These are phyloP conservation scores for Caenorhabditis imperialis DNA, from an alignment of 2,888 invertebrate genomes.

Conservation along the genomic window DNA sequence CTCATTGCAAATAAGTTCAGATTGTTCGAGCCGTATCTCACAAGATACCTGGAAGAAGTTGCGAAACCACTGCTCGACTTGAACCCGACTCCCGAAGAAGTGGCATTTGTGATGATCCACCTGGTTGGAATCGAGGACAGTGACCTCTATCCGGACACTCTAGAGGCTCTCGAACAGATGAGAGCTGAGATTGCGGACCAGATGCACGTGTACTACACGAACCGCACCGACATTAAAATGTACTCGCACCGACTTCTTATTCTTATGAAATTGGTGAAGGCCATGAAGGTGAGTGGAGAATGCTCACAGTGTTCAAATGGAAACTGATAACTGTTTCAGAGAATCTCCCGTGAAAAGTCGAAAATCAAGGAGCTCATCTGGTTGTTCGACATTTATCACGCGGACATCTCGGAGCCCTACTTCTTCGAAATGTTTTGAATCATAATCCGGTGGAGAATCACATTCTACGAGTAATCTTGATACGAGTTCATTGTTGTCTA, in stretches of 20 bases:
- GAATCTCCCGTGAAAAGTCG: conserved; percentile 36
- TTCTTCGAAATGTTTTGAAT: conserved; percentile 48
- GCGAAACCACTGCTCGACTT: conserved; percentile 26
- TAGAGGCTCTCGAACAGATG: conserved; percentile 32
- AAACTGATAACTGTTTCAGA: conserved; percentile 36
- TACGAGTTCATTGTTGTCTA: conserved; percentile 20
- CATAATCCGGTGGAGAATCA: conserved; percentile 5
- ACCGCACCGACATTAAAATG: conserved; percentile 36
- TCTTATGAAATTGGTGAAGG: conserved; percentile 43
- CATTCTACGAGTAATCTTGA: conserved; percentile 16
- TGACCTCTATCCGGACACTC: conserved; percentile 20
- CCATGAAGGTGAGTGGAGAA: conserved; percentile 32
- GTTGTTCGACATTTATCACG: conserved; percentile 46
- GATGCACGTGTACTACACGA: conserved; percentile 48
- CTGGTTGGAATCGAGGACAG: conserved; percentile 31
- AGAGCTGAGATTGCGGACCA: conserved; percentile 38
- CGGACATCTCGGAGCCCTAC: conserved; percentile 46
- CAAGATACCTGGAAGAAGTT: conserved; percentile 36
- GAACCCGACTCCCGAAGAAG: conserved; percentile 33
- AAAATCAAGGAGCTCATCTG: conserved; percentile 52
- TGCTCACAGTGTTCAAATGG: no score
- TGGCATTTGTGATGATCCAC: conserved; percentile 43
- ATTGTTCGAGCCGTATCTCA: conserved; percentile 38
- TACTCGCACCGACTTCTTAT: conserved; percentile 41
- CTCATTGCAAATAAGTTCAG: conserved; percentile 8